Conservation (phyloP, 2,113 vertebrate species). For the Todiramphus saurophagus region DNA sequence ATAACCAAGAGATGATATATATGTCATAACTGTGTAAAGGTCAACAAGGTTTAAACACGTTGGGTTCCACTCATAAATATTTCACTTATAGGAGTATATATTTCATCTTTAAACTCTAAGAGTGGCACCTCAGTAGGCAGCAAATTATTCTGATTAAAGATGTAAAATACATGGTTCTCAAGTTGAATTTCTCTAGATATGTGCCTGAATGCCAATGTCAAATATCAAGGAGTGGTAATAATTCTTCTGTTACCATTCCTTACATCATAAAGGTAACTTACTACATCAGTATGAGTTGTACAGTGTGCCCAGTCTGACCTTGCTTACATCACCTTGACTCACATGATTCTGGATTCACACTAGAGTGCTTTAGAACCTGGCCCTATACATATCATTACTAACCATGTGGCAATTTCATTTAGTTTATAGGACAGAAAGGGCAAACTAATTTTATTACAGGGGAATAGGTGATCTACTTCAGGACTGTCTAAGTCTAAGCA, state of each 20-base stretch:
- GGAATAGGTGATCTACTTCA: background rate
- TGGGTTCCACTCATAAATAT: constrained; percentile 70
- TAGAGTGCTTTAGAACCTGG: background rate
- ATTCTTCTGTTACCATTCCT: background rate
- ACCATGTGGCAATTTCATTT: background rate
- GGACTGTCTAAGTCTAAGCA: background rate
- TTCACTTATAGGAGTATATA: constrained; percentile 48
- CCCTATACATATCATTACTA: background rate
- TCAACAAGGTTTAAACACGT: constrained; percentile 73
- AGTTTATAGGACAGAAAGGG: background rate
- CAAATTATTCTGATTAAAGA: constrained; percentile 41
- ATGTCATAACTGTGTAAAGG: constrained; percentile 70
- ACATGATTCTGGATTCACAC: background rate
- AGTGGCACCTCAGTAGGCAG: constrained; percentile 30
- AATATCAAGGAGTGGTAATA: background rate
- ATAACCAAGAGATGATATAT: constrained; percentile 68
- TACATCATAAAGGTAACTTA: background rate
- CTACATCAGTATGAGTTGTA: background rate
- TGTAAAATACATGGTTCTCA: constrained; percentile 14
- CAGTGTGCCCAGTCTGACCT: background rate
- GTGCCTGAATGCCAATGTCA: background rate
- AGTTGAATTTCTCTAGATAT: constrained; percentile 24
- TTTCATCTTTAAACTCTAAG: constrained; percentile 23
- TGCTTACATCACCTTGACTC: background rate
- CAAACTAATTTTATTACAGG: background rate